These are phyloP conservation scores for Nesogale talazaci DNA, from an alignment of 2,113 vertebrate genomes.

Conservation along the genomic window DNA sequence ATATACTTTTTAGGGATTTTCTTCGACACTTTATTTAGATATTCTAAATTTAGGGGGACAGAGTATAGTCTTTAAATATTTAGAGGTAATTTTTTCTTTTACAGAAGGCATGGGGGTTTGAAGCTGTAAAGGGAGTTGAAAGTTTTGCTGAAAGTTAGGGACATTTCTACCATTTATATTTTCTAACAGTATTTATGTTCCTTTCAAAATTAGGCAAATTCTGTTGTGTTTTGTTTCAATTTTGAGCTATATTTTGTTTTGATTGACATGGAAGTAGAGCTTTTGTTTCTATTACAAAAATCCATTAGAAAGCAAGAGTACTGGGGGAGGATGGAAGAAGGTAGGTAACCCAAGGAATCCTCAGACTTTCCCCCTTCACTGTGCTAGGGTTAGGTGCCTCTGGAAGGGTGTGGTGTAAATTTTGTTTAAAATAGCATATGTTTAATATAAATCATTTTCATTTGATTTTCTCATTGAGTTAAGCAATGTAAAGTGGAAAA, in stretches of 20 bases:
- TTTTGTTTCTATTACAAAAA: constrained; percentile 44
- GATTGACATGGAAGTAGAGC: not conserved
- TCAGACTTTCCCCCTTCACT: not conserved
- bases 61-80: not conserved
- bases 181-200: not conserved
- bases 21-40: not conserved
- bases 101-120: constrained; percentile 23
- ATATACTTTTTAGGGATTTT: not conserved
- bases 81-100: constrained; percentile 17
- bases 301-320: constrained; percentile 24
- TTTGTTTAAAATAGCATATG: constrained; percentile 52
- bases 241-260: not conserved
- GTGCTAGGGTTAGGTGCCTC: not conserved
- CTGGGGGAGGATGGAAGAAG: not conserved
- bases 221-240: not conserved
- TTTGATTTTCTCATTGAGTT: constrained; percentile 18
- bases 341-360: not conserved
- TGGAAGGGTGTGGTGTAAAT: not conserved
- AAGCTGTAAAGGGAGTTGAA: constrained; percentile 7
- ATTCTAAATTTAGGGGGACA: not conserved
- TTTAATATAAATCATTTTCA: constrained; percentile 45
- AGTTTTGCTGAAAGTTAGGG: constrained; percentile 47
- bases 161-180: not conserved
- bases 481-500: not conserved
- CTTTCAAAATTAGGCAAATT: not conserved